phyloP scores from a whole-genome alignment of 2,797 vertebrate species.

The Limnodromus scolopaceus region DNA sequence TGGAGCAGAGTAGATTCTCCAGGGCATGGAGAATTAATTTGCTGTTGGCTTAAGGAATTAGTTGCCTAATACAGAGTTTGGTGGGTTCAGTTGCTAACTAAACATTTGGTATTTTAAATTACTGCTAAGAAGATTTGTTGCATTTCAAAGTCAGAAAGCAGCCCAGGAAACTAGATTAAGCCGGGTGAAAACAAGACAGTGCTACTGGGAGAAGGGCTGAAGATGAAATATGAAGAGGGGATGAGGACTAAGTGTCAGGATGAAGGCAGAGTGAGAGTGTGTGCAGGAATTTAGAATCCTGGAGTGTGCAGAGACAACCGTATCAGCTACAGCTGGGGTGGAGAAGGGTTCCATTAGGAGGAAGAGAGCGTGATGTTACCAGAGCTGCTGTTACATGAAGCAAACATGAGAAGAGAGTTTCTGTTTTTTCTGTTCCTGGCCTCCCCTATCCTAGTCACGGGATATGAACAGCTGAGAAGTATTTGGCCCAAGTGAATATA shows the following conservation, averaged over 20 bases:
- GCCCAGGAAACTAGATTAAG: not conserved
- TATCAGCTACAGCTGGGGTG: not conserved
- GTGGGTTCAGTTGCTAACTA: not conserved
- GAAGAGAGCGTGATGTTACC: rapidly evolving
- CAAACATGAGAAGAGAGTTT: not conserved
- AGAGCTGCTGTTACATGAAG: not conserved
- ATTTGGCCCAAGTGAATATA: not conserved
- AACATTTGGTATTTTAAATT: not conserved
- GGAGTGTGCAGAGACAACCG: not conserved
- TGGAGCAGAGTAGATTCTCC: not conserved
- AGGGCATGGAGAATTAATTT: not conserved
- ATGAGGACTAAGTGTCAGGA: not conserved
- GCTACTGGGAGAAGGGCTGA: not conserved
- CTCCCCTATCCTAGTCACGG: not conserved
- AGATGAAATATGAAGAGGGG: not conserved
- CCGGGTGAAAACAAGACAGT: not conserved
- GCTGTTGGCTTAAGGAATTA: not conserved
- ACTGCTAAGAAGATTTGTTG: not conserved
- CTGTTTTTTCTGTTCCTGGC: not conserved
- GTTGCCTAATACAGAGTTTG: not conserved
- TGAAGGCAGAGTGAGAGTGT: not conserved
- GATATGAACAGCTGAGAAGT: not conserved
- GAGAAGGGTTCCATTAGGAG: not conserved
- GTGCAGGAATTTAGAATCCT: not conserved
- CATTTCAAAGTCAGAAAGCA: not conserved